phyloP scores from a whole-genome alignment of 2,113 vertebrate species.

The Apeltes quadracus region DNA sequence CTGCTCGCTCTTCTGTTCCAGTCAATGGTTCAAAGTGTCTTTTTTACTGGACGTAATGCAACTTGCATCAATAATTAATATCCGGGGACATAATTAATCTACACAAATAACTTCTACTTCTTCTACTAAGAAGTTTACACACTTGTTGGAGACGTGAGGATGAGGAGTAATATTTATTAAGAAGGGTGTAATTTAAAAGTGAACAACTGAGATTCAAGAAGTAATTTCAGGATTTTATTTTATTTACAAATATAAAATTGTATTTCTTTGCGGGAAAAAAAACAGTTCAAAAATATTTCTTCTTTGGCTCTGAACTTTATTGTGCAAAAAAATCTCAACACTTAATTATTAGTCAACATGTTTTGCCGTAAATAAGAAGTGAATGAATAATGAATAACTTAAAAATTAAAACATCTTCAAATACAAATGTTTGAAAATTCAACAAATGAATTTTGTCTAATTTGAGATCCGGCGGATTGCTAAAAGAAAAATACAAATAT shows the following conservation, averaged over 20 bases:
- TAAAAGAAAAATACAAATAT: not conserved
- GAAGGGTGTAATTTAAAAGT: not conserved
- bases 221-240: slow-evolving; percentile 26
- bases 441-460: not conserved
- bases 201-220: not conserved
- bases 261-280: not conserved
- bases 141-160: too few relatives aligned
- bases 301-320: slow-evolving; percentile 8
- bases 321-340: slow-evolving; percentile 31
- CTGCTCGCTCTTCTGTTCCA: too few relatives aligned
- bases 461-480: not conserved
- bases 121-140: too few relatives aligned
- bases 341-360: not conserved
- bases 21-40: too few relatives aligned
- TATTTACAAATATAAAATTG: slow-evolving; percentile 28
- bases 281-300: too few relatives aligned
- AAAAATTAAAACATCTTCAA: not conserved
- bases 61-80: too few relatives aligned
- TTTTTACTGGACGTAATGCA: too few relatives aligned
- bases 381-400: slow-evolving; percentile 7
- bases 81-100: too few relatives aligned
- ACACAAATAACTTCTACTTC: too few relatives aligned
- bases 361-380: slow-evolving; percentile 11
- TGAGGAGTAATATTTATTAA: too few relatives aligned
- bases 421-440: not conserved